A percentile compares a stretch with the other conserved stretches of the same genome.
Conservation (phyloP, 2,797 vertebrate genomes). For the Oreochromis grahami region DNA sequence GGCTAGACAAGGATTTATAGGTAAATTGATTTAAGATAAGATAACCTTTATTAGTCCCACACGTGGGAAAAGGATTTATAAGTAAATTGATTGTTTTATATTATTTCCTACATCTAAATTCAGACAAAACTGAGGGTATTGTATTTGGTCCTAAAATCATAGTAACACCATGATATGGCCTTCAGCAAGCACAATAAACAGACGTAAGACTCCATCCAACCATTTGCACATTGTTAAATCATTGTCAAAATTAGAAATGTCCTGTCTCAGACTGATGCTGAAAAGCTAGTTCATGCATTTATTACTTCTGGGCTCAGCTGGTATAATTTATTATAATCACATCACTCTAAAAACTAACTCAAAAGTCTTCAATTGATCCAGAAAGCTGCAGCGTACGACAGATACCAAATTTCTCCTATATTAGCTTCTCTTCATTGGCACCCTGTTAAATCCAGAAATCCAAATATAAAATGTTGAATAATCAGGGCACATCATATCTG, state of each 20-base stretch:
- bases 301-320: background rate
- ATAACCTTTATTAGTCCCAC: too few relatives aligned
- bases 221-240: background rate
- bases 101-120: background rate
- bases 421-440: background rate
- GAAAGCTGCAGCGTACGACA: background rate
- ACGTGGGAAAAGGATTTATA: background rate
- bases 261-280: background rate
- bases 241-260: background rate
- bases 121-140: background rate
- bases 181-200: background rate
- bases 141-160: background rate
- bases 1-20: background rate
- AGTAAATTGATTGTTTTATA: background rate
- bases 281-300: background rate
- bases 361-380: background rate
- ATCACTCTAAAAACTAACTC: background rate
- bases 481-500: background rate
- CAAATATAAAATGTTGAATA: background rate
- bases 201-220: background rate
- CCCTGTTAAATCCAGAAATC: background rate
- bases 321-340: background rate
- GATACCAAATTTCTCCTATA: background rate
- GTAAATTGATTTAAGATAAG: background rate
- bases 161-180: background rate